Percentiles rank a stretch among this genome's conserved stretches.
These are phyloP conservation scores for Andrena hattorfiana DNA, from an alignment of 2,888 invertebrate genomes.

Conservation along the genomic window DNA sequence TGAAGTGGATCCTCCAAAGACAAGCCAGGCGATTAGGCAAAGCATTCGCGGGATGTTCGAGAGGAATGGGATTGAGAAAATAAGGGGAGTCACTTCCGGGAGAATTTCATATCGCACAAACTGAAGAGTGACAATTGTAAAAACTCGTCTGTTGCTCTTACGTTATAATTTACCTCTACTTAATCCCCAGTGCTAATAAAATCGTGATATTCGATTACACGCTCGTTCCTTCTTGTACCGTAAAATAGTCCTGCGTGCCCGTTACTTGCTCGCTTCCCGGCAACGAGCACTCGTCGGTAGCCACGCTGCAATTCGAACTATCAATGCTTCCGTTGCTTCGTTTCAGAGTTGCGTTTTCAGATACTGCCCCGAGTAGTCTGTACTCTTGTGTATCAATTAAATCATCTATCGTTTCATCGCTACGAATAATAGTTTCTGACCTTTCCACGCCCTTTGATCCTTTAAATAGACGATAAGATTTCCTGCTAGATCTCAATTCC, in stretches of 20 bases:
- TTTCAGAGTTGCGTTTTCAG: not conserved
- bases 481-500: not conserved
- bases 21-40: slow-evolving; percentile 4
- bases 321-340: not conserved
- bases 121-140: slow-evolving; percentile 12
- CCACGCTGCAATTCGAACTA: not conserved
- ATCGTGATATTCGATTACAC: slow-evolving; percentile 48
- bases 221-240: not conserved
- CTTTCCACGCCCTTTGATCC: not conserved
- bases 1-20: slow-evolving; percentile 16
- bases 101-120: slow-evolving; percentile 35
- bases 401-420: no score
- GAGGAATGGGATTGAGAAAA: not conserved
- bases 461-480: slow-evolving; percentile 21
- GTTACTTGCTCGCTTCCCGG: not conserved
- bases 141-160: slow-evolving; percentile 25
- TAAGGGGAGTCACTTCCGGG: not conserved
- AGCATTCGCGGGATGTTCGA: slow-evolving; percentile 4
- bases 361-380: no score
- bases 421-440: not conserved
- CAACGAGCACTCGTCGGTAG: not conserved
- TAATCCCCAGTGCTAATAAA: slow-evolving; percentile 49
- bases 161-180: slow-evolving; percentile 10
- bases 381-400: not conserved
- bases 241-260: not conserved